Evolutionary conservation across 1,140 invertebrate species (phyloP).

Genomic region (Batillaria attramentaria): DNA sequence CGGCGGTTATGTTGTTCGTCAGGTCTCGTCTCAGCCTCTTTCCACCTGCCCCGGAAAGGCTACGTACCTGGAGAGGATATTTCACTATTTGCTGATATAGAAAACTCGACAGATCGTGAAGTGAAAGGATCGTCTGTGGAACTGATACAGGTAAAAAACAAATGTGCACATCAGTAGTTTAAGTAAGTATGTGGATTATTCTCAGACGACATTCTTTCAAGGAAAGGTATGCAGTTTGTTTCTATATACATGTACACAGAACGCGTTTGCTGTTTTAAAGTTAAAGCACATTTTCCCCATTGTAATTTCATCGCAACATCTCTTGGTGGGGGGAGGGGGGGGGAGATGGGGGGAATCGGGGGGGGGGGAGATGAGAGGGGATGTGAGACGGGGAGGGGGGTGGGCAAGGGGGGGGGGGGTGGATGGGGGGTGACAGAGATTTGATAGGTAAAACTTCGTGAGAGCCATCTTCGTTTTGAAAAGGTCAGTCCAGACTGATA

Average conservation of each 20-base stretch:
- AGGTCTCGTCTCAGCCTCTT: not conserved
- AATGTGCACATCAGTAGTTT: not conserved
- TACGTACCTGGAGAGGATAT: conserved; percentile 59
- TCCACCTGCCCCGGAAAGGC: conserved; percentile 41
- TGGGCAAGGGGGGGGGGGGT: no score
- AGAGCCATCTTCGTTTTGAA: not conserved
- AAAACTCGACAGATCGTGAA: conserved; percentile 41
- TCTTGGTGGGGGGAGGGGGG: no score
- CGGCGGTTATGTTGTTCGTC: conserved; percentile 12
- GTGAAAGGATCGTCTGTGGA: conserved; percentile 11
- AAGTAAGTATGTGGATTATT: not conserved
- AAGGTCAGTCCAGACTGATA: not conserved
- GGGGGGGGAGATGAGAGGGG: no score
- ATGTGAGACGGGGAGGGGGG: no score
- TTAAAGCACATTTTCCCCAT: not conserved
- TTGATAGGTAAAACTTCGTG: no score
- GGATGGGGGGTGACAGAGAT: no score
- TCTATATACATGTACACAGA: not conserved
- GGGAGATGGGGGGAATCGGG: no score
- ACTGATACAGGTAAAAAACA: not conserved
- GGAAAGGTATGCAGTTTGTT: not conserved
- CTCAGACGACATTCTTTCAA: not conserved
- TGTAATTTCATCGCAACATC: not conserved
- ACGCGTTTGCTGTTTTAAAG: not conserved
- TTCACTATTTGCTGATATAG: conserved; percentile 44